phyloP scores from a whole-genome alignment of 2,113 vertebrate species.

The Pterocles gutturalis region DNA sequence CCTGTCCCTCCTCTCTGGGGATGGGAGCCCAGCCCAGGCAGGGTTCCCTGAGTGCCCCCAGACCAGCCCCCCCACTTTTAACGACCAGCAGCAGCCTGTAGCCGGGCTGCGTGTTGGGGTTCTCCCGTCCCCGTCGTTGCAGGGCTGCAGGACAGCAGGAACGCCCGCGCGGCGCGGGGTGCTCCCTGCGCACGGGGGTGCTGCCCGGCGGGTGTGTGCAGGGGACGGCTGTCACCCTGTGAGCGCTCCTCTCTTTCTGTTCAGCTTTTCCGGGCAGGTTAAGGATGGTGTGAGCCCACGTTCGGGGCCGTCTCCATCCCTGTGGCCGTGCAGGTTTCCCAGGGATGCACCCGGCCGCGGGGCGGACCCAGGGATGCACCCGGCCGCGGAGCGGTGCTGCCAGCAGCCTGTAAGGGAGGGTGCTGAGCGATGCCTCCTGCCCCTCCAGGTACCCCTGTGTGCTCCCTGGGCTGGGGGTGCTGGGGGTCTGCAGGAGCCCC shows the following conservation, averaged over 20 bases:
- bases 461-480: neutral
- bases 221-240: neutral
- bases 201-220: too few species aligned
- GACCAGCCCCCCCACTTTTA: too few species aligned
- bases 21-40: neutral
- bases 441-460: neutral
- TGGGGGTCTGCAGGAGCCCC: fast-evolving
- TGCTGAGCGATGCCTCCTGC: neutral
- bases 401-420: fast-evolving
- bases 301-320: neutral
- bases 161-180: too few species aligned
- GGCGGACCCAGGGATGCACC: neutral
- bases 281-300: neutral
- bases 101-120: fast-evolving
- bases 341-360: neutral
- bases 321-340: neutral
- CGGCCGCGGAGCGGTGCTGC: neutral
- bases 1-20: neutral
- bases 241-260: fast-evolving
- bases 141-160: too few species aligned
- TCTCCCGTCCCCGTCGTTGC: too few species aligned
- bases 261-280: neutral
- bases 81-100: neutral
- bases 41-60: neutral
- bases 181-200: too few species aligned